These are phyloP conservation scores for Eleginops maclovinus DNA, from an alignment of 2,113 vertebrate genomes.

Conservation along the genomic window DNA sequence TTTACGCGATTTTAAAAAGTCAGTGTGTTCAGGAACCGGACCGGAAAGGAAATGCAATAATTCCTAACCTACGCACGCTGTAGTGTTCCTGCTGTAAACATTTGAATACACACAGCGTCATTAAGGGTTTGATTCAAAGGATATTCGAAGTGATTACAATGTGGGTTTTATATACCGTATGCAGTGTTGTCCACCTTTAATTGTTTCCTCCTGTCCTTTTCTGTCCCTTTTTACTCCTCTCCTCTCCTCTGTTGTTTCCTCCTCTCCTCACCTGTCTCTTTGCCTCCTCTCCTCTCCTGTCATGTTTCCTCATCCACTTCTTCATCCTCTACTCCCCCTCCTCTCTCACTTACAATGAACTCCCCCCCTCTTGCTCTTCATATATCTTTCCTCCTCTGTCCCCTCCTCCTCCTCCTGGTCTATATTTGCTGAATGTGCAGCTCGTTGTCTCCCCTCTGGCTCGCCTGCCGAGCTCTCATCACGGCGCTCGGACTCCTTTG, in stretches of 20 bases:
- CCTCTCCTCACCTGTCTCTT: conserved; percentile 8
- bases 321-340: background rate
- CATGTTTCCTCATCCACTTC: background rate
- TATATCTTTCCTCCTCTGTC: background rate
- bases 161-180: no score
- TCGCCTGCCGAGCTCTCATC: conserved; percentile 19
- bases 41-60: no score
- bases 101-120: no score
- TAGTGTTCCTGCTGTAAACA: no score
- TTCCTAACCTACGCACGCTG: no score
- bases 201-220: conserved; percentile 44
- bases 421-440: conserved; percentile 55
- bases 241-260: conserved; percentile 1
- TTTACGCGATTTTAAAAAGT: no score
- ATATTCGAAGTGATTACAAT: no score
- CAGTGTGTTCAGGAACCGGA: no score
- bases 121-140: no score
- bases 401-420: conserved; percentile 15
- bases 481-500: conserved; percentile 11
- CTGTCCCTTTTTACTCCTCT: background rate
- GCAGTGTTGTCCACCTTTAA: no score
- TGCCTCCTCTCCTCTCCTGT: background rate
- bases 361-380: background rate
- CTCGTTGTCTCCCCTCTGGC: conserved; percentile 45
- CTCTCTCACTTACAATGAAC: background rate